A percentile compares a stretch with the other conserved stretches of the same genome.
phyloP scores from a whole-genome alignment of 2,888 invertebrate species.

The Antheraea yamamai region DNA sequence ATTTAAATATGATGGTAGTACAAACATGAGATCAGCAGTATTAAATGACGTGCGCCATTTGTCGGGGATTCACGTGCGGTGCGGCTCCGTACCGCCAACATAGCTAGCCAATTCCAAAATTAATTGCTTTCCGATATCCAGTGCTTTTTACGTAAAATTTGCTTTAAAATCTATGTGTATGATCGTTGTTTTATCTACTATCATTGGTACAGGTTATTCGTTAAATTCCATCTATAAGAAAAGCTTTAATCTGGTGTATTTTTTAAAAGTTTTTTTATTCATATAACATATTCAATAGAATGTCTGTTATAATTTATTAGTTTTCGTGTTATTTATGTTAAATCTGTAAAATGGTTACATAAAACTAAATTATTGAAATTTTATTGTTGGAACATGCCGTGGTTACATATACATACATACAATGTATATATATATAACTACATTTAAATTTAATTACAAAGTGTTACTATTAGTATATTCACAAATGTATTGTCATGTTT shows the following conservation, averaged over 20 bases:
- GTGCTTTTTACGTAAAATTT: conserved; percentile 44
- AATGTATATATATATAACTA: too few species aligned
- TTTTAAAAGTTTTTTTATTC: not conserved
- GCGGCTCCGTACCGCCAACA: conserved; percentile 42
- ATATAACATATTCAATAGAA: not conserved
- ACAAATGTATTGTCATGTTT: too few species aligned
- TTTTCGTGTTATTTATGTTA: too few species aligned
- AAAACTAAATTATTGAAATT: too few species aligned
- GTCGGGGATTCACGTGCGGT: conserved; percentile 59
- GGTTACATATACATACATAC: too few species aligned
- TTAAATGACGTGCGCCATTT: conserved; percentile 76
- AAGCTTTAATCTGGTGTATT: not conserved
- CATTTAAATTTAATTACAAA: too few species aligned
- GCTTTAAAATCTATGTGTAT: conserved; percentile 37
- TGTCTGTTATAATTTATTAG: too few species aligned
- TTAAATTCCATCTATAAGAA: not conserved
- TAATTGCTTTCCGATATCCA: conserved; percentile 73
- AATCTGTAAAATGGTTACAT: too few species aligned
- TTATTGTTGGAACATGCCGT: too few species aligned
- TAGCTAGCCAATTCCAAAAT: conserved; percentile 63
- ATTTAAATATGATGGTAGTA: conserved; percentile 78
- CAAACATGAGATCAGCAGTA: conserved; percentile 79
- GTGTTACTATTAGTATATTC: too few species aligned
- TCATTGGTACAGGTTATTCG: not conserved
- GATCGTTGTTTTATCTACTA: not conserved